A percentile compares a stretch with the other conserved stretches of the same genome.
Evolutionary conservation across 1,140 invertebrate species (phyloP).

Genomic region (Diuraphis noxia): DNA sequence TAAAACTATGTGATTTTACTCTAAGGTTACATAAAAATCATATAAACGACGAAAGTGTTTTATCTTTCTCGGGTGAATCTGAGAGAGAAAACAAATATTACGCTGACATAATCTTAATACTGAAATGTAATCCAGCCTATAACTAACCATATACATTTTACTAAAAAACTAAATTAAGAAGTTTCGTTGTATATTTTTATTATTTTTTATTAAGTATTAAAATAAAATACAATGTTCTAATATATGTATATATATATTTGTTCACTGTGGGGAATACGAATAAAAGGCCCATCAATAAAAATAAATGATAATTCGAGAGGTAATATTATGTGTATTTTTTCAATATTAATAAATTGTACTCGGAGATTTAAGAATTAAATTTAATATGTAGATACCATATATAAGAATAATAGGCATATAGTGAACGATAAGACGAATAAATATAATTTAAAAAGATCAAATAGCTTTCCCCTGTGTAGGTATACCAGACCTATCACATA

Average conservation of each 20-base stretch:
- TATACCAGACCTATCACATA: too few species aligned
- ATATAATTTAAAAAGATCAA: not conserved
- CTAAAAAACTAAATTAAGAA: not conserved
- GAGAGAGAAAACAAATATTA: too few species aligned
- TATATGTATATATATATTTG: too few species aligned
- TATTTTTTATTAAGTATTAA: too few species aligned
- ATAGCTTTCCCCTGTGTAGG: not conserved
- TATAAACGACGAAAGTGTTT: too few species aligned
- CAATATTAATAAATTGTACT: not conserved
- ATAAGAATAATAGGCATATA: not conserved
- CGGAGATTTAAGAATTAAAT: not conserved
- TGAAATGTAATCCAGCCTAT: not conserved
- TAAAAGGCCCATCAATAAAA: not conserved
- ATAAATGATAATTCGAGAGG: not conserved
- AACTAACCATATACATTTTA: not conserved
- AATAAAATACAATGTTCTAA: too few species aligned
- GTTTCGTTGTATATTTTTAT: too few species aligned
- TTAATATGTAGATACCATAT: not conserved
- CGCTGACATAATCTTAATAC: too few species aligned
- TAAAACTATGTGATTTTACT: too few species aligned
- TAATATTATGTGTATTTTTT: not conserved
- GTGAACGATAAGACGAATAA: not conserved
- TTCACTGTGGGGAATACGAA: too few species aligned
- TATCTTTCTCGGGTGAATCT: too few species aligned
- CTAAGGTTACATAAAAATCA: too few species aligned